A percentile compares a stretch with the other conserved stretches of the same genome.
Conservation (phyloP, 2,797 vertebrate genomes). For the Oreonectes daqikongensis region DNA sequence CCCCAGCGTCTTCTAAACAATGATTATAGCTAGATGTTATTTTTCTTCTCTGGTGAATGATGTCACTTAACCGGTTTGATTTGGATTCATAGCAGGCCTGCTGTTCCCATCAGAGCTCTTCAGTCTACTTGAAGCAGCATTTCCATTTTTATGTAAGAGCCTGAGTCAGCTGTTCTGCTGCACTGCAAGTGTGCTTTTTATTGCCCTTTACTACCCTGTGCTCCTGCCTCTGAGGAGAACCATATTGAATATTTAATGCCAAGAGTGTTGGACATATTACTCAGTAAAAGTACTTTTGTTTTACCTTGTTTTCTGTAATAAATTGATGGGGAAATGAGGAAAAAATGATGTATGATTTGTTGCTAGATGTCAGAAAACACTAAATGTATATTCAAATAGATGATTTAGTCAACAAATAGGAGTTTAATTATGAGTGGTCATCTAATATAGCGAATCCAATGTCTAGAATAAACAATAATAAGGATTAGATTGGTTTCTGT, state of each 20-base stretch:
- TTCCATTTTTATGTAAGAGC: slow-evolving; percentile 50
- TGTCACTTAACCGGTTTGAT: slow-evolving; percentile 11
- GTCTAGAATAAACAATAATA: neutral
- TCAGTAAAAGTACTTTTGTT: neutral
- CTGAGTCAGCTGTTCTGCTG: slow-evolving; percentile 54
- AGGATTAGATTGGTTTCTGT: neutral
- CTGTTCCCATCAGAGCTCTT: slow-evolving; percentile 28
- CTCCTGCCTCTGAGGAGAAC: slow-evolving; percentile 30
- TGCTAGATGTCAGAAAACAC: neutral
- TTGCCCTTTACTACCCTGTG: slow-evolving; percentile 21
- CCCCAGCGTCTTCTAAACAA: neutral
- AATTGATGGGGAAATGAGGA: too few relatives aligned
- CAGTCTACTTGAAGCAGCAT: slow-evolving; percentile 32
- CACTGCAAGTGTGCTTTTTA: slow-evolving; percentile 46
- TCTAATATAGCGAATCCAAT: neutral
- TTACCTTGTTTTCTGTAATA: neutral
- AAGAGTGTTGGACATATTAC: slow-evolving; percentile 22
- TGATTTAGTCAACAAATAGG: neutral
- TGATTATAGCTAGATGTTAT: slow-evolving; percentile 1
- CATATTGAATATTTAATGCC: slow-evolving; percentile 53
- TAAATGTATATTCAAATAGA: neutral
- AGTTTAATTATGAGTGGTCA: neutral
- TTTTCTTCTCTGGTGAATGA: slow-evolving; percentile 5
- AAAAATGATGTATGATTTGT: neutral
- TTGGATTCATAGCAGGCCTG: slow-evolving; percentile 16